Evolutionary conservation across 1,140 invertebrate species (phyloP).

Genomic region (Pseudomyrmex concolor): DNA sequence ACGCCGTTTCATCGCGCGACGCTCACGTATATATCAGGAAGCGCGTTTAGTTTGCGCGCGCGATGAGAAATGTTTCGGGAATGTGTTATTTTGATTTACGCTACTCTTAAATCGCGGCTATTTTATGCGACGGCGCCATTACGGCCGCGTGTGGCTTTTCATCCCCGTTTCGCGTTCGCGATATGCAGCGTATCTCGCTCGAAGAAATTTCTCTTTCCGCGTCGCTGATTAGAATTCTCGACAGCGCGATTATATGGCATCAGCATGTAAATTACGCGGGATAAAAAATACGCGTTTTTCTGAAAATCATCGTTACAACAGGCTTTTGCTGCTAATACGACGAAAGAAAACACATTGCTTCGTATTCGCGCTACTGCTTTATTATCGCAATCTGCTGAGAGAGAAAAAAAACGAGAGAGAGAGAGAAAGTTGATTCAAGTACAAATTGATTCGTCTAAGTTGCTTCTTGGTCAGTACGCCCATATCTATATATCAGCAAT

Average conservation of each 20-base stretch:
- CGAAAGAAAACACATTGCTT: neutral
- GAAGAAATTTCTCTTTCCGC: slow-evolving; percentile 55
- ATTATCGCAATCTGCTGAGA: neutral
- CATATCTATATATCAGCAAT: too few relatives aligned
- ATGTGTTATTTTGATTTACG: slow-evolving; percentile 57
- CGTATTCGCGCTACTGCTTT: neutral
- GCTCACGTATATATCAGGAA: slow-evolving; percentile 23
- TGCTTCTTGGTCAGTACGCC: neutral
- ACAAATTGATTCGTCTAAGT: neutral
- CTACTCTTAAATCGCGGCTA: slow-evolving; percentile 58
- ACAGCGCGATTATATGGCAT: slow-evolving; percentile 47
- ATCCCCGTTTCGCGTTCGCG: neutral
- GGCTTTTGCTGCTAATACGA: neutral
- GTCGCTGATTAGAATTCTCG: slow-evolving; percentile 54
- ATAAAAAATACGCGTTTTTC: slow-evolving; percentile 32
- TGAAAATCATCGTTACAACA: slow-evolving; percentile 39
- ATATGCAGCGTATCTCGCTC: slow-evolving; percentile 14
- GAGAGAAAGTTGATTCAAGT: neutral
- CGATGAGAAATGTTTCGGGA: slow-evolving; percentile 41
- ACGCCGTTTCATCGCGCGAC: slow-evolving; percentile 14
- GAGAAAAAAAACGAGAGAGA: too few relatives aligned
- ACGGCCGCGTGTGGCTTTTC: slow-evolving; percentile 48
- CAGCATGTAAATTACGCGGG: slow-evolving; percentile 42
- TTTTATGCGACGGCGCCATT: slow-evolving; percentile 53
- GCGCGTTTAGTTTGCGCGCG: neutral